A percentile compares a stretch with the other conserved stretches of the same genome.
Conservation (phyloP, 2,797 vertebrate species). For the Nannoperca obscura region DNA sequence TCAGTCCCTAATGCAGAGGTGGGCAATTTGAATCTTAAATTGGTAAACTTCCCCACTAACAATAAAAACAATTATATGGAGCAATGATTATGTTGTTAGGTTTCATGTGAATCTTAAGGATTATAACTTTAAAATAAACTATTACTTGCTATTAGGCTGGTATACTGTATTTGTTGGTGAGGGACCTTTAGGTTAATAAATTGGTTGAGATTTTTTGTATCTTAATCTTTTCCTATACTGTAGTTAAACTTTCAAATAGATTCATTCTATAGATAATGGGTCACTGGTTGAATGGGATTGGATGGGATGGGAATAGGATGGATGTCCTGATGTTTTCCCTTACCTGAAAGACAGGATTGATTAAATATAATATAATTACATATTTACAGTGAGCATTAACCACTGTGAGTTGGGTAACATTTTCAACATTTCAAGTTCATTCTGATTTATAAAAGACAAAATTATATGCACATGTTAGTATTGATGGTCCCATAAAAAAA, state of each 20-base stretch:
- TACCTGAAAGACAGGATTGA: not conserved
- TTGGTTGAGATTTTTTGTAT: not conserved
- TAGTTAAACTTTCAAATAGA: not conserved
- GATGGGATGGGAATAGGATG: not conserved
- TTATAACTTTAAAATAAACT: not conserved
- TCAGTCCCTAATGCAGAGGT: no score
- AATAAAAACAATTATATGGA: not conserved
- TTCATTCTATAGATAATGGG: not conserved
- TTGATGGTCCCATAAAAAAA: not conserved
- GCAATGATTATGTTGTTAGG: not conserved
- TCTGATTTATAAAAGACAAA: conserved; percentile 3
- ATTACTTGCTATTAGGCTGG: no score
- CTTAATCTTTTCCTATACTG: not conserved
- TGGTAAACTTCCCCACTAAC: not conserved
- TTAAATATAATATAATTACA: no score
- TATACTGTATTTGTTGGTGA: not conserved
- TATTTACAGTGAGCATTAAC: not conserved
- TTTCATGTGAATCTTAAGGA: not conserved
- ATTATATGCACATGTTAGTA: not conserved
- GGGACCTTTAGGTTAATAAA: not conserved
- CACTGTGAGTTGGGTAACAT: not conserved
- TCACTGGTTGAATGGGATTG: not conserved
- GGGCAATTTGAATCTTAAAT: no score
- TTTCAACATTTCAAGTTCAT: not conserved
- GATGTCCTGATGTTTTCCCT: not conserved